Conservation (phyloP, 1,140 invertebrate species). For the Lepidurus apus region DNA sequence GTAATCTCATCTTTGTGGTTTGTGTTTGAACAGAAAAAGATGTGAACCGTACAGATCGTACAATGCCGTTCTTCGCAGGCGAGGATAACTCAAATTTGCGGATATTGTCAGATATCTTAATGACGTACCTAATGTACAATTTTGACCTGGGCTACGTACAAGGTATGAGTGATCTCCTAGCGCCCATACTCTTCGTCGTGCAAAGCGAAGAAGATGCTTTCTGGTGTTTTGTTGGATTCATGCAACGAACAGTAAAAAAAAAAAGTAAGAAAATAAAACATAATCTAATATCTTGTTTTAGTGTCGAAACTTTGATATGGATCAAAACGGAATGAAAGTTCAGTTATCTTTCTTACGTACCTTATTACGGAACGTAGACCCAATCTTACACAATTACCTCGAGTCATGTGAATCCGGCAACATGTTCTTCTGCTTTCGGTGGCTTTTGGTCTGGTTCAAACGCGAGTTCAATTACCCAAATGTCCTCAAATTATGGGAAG, state of each 20-base stretch:
- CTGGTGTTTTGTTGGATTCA: conserved; percentile 99
- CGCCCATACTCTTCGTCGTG: conserved; percentile 85
- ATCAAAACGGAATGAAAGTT: conserved; percentile 93
- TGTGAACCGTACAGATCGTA: conserved; percentile 91
- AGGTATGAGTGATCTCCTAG: conserved; percentile 95
- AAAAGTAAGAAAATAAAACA: no score
- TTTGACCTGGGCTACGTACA: conserved; percentile 91
- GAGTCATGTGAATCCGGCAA: conserved; percentile 89
- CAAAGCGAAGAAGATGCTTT: conserved; percentile 92
- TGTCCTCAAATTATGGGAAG: conserved; percentile 70
- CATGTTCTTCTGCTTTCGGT: conserved; percentile 98
- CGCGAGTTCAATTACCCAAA: conserved; percentile 68
- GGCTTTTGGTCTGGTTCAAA: conserved; percentile 79
- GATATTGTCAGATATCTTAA: conserved; percentile 82
- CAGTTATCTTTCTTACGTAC: conserved; percentile 81
- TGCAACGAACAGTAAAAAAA: conserved; percentile 92
- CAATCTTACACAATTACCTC: conserved; percentile 77
- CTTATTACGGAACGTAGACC: conserved; percentile 67
- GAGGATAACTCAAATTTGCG: conserved; percentile 84
- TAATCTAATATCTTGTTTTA: conserved; percentile 47
- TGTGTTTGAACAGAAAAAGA: conserved; percentile 73
- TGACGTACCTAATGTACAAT: conserved; percentile 99
- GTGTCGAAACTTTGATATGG: conserved; percentile 93
- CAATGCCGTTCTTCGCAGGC: conserved; percentile 81
- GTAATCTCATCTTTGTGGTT: background rate